Percentiles rank a stretch among this genome's conserved stretches.
Conservation (phyloP, 2,888 invertebrate species). For the Eudasyphora cyanicolor region DNA sequence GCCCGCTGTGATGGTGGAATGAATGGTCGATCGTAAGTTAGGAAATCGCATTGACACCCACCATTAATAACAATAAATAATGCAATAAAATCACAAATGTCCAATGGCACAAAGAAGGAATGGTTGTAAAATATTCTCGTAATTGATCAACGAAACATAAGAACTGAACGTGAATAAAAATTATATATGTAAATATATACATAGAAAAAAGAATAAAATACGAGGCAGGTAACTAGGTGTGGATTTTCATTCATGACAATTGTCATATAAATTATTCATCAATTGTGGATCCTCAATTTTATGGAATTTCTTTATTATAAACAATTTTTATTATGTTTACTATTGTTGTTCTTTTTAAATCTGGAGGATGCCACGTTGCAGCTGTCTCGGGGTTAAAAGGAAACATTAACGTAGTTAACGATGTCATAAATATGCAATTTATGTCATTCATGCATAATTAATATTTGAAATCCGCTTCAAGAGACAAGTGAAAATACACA, state of each 20-base stretch:
- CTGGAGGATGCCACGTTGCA: background rate
- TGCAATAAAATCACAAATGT: background rate
- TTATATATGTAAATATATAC: no score
- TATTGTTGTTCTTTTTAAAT: background rate
- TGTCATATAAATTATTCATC: conserved; percentile 20
- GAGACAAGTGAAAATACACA: conserved; percentile 3
- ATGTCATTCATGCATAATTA: background rate
- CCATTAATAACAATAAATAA: conserved; percentile 1
- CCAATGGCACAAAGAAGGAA: background rate
- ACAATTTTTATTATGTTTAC: background rate
- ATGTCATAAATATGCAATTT: conserved; percentile 6
- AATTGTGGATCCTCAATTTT: background rate
- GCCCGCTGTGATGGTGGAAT: no score
- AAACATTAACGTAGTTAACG: background rate
- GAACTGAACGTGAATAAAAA: no score
- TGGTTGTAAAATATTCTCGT: background rate
- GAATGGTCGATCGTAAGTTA: no score
- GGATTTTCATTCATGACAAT: conserved; percentile 6
- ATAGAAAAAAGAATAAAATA: background rate
- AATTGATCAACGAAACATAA: background rate
- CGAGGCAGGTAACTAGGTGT: background rate
- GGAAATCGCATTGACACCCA: background rate
- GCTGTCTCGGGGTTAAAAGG: background rate
- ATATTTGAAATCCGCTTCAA: background rate
- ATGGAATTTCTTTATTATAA: conserved; percentile 6